Evolutionary conservation across 2,797 vertebrate genomes (phyloP).

Genomic region (Phylloscopus collybita): DNA sequence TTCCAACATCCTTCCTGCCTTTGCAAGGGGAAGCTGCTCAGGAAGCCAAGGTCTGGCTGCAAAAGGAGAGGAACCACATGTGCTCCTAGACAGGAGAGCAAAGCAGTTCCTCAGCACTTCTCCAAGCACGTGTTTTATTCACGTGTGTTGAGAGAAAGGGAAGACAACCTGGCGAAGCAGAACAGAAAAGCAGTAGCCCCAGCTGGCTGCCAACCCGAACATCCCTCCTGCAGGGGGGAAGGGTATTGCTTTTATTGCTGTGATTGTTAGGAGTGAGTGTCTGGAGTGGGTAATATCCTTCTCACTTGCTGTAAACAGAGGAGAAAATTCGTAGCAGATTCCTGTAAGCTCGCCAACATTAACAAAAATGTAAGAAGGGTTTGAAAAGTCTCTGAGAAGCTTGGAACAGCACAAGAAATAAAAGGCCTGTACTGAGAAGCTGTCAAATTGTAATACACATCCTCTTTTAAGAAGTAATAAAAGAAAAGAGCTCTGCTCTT

Average conservation of each 20-base stretch:
- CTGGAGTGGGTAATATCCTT: neutral
- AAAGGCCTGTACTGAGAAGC: neutral
- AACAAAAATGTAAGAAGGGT: neutral
- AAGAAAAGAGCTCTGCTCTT: neutral
- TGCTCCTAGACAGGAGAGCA: neutral
- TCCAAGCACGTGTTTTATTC: neutral
- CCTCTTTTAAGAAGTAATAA: neutral
- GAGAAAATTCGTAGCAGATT: neutral
- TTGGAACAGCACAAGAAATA: neutral
- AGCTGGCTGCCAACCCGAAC: neutral
- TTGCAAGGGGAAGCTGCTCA: neutral
- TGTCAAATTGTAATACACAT: neutral
- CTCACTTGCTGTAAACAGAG: neutral
- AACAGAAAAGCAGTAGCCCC: neutral
- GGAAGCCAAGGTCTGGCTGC: neutral
- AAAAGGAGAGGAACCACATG: neutral
- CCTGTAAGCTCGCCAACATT: neutral
- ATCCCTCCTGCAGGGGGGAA: neutral
- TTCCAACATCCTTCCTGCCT: neutral
- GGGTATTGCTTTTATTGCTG: neutral
- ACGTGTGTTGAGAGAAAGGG: neutral
- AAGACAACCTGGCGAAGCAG: neutral
- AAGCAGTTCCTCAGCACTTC: neutral
- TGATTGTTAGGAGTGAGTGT: neutral
- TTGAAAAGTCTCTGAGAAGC: neutral